These are phyloP conservation scores for Vombatus ursinus DNA, from an alignment of 2,113 vertebrate genomes.

Conservation along the genomic window DNA sequence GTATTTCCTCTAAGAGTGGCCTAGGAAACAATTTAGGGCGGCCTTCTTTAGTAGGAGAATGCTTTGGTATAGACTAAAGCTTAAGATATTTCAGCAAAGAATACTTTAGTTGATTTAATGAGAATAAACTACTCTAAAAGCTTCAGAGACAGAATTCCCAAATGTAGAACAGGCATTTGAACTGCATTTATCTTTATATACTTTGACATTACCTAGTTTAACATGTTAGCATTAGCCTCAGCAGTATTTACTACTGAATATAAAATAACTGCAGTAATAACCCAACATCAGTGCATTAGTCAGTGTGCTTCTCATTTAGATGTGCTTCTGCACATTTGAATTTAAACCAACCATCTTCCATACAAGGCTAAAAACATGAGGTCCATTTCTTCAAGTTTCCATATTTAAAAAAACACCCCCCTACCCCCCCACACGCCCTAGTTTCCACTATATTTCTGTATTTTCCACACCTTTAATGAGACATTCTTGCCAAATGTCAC, in stretches of 20 bases:
- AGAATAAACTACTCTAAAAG: background rate
- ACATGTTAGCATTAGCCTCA: background rate
- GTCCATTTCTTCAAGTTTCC: conserved; percentile 45
- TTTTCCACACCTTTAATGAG: conserved; percentile 91
- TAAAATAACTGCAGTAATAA: background rate
- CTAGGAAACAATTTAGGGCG: background rate
- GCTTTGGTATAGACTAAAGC: background rate
- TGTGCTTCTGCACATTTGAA: conserved; percentile 18
- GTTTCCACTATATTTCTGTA: conserved; percentile 31
- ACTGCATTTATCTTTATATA: background rate
- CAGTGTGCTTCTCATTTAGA: background rate
- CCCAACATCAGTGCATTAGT: conserved; percentile 2
- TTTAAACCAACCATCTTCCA: conserved; percentile 41
- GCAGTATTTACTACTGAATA: background rate
- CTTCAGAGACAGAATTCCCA: background rate
- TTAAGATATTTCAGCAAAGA: background rate
- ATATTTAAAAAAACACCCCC: background rate
- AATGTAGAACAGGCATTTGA: background rate
- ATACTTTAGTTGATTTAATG: background rate
- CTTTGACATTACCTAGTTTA: background rate
- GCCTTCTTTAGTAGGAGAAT: background rate
- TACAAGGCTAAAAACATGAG: conserved; percentile 40
- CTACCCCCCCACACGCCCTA: background rate
- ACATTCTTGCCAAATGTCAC: conserved; percentile 99
- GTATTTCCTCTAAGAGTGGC: background rate